phyloP scores from a whole-genome alignment of 2,888 invertebrate species.

The Acleris laterana region DNA sequence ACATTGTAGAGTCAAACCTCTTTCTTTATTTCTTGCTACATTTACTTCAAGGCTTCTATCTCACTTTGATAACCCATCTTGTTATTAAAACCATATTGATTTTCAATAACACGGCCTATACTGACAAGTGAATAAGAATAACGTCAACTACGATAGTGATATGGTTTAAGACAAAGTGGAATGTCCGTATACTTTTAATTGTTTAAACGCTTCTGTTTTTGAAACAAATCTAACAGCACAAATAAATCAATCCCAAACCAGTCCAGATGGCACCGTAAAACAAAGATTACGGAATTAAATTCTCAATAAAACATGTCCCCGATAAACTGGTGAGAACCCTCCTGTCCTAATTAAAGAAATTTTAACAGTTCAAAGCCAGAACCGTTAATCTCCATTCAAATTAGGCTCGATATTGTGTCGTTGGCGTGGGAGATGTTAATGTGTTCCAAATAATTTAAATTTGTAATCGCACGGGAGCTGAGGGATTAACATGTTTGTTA shows the following conservation, averaged over 20 bases:
- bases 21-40: too few species aligned
- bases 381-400: too few species aligned
- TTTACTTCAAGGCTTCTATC: too few species aligned
- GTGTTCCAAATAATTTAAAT: conserved; percentile 37
- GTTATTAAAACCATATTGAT: too few species aligned
- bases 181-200: too few species aligned
- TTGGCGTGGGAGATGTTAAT: conserved; percentile 1
- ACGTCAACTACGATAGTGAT: too few species aligned
- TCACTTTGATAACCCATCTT: too few species aligned
- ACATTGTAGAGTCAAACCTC: too few species aligned
- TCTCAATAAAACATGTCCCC: conserved; percentile 22
- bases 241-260: conserved; percentile 5
- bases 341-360: conserved; percentile 32
- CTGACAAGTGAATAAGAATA: too few species aligned
- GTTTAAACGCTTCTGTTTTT: background rate
- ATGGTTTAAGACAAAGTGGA: too few species aligned
- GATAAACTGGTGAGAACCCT: conserved; percentile 32
- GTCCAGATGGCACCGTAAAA: conserved; percentile 18
- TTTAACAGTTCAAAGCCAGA: background rate
- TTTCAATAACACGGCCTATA: too few species aligned
- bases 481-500: conserved; percentile 10
- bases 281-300: conserved; percentile 28
- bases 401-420: too few species aligned
- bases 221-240: background rate
- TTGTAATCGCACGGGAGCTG: conserved; percentile 35